Evolutionary conservation across 2,113 vertebrate genomes (phyloP).

Genomic region (Casuarius casuarius): DNA sequence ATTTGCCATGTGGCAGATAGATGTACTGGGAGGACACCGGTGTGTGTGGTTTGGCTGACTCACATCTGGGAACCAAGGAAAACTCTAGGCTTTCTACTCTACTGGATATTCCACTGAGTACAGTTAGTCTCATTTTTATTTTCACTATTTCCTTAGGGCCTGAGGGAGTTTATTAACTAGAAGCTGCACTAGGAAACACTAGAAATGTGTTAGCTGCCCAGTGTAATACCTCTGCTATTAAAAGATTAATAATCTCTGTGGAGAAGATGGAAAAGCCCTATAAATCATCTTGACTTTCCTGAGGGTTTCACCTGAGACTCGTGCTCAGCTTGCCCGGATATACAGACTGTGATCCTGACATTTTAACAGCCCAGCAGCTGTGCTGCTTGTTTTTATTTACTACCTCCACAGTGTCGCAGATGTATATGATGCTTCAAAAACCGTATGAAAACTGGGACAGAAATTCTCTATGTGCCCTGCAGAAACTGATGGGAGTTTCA

Average conservation of each 20-base stretch:
- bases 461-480: neutral
- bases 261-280: neutral
- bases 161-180: neutral
- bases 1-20: neutral
- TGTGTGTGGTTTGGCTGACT: neutral
- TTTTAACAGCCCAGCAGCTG: neutral
- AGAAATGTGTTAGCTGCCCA: neutral
- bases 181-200: conserved; percentile 1
- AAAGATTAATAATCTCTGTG: neutral
- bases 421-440: neutral
- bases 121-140: conserved; percentile 4
- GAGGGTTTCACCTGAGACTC: neutral
- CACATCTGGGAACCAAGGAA: neutral
- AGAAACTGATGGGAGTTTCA: neutral
- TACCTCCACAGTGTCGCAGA: neutral
- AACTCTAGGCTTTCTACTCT: neutral
- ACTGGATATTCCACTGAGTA: neutral
- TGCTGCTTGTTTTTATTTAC: neutral
- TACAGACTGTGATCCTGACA: neutral
- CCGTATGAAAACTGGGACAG: neutral
- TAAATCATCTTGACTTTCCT: neutral
- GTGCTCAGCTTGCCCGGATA: neutral
- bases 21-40: neutral
- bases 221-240: neutral
- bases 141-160: conserved; percentile 19